Evolutionary conservation across 2,888 invertebrate genomes (phyloP).

Genomic region (Neoitamus cyanurus): DNA sequence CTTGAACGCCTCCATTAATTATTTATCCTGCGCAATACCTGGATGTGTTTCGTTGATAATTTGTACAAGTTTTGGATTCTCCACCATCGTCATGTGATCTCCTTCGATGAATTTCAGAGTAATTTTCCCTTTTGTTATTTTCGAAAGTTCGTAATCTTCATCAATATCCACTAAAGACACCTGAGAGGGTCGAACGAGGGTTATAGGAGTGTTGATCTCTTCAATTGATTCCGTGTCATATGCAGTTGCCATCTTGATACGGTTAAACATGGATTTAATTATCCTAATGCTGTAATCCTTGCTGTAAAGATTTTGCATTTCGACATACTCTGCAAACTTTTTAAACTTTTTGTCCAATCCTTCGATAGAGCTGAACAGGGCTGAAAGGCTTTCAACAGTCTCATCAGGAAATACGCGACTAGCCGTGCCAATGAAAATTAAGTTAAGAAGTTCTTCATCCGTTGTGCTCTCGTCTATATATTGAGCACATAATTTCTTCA

Average conservation of each 20-base stretch:
- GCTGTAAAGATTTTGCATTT: slow-evolving; percentile 64
- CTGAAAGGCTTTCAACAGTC: slow-evolving; percentile 58
- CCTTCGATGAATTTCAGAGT: slow-evolving; percentile 75
- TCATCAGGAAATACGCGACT: slow-evolving; percentile 62
- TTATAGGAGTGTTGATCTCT: slow-evolving; percentile 71
- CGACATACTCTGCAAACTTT: slow-evolving; percentile 66
- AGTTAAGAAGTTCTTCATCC: slow-evolving; percentile 61
- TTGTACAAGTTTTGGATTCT: slow-evolving; percentile 73
- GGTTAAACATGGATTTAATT: slow-evolving; percentile 67
- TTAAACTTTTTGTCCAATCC: slow-evolving; percentile 72
- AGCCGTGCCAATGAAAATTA: slow-evolving; percentile 59
- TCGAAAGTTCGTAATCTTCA: slow-evolving; percentile 75
- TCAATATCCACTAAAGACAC: slow-evolving; percentile 68
- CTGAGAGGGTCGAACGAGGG: slow-evolving; percentile 74
- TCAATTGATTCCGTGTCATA: slow-evolving; percentile 67
- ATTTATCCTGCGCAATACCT: slow-evolving; percentile 59
- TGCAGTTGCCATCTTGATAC: slow-evolving; percentile 69
- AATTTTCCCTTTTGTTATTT: slow-evolving; percentile 70
- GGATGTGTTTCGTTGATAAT: slow-evolving; percentile 71
- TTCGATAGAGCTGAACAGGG: slow-evolving; percentile 68
- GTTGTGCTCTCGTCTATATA: slow-evolving; percentile 58
- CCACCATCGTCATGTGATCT: slow-evolving; percentile 77
- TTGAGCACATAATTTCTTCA: slow-evolving; percentile 67
- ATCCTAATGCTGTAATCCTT: slow-evolving; percentile 65
- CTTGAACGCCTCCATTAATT: slow-evolving; percentile 52